Evolutionary conservation across 2,888 invertebrate genomes (phyloP).

Genomic region (Folsomia candida): DNA sequence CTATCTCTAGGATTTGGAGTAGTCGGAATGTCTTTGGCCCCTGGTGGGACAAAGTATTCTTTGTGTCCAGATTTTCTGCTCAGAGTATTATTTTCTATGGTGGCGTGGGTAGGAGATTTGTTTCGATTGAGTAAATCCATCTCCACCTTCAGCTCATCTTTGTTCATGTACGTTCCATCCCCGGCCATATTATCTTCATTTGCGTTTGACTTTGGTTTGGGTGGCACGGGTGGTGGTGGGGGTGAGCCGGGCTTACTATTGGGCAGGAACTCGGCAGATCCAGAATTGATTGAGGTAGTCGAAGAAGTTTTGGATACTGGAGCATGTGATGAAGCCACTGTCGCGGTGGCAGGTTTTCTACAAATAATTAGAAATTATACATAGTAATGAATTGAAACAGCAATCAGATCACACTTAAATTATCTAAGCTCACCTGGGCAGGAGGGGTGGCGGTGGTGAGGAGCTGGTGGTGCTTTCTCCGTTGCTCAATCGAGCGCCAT

Average conservation of each 20-base stretch:
- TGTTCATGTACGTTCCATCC: conserved; percentile 34
- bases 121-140: conserved; percentile 31
- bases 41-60: conserved; percentile 42
- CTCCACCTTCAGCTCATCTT: conserved; percentile 33
- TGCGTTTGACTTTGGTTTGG: conserved; percentile 10
- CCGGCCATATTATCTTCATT: conserved; percentile 11
- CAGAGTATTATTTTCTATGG: conserved; percentile 9
- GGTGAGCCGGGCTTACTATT: conserved; percentile 22
- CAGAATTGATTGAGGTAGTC: conserved; percentile 4
- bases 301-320: not conserved
- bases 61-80: conserved; percentile 36
- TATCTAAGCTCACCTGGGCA: conserved; percentile 22
- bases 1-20: not conserved
- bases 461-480: conserved; percentile 17
- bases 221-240: conserved; percentile 44
- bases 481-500: not conserved
- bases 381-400: not conserved
- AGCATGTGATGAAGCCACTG: no score
- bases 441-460: conserved; percentile 34
- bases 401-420: not conserved
- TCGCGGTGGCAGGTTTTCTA: not conserved
- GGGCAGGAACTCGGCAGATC: not conserved
- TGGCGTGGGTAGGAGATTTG: not conserved
- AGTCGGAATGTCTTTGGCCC: conserved; percentile 22
- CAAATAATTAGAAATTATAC: not conserved